Evolutionary conservation across 2,113 vertebrate species (phyloP), one percentile per base, ranked within the genome.

Genomic region (Tylochromis polylepis): DNA sequence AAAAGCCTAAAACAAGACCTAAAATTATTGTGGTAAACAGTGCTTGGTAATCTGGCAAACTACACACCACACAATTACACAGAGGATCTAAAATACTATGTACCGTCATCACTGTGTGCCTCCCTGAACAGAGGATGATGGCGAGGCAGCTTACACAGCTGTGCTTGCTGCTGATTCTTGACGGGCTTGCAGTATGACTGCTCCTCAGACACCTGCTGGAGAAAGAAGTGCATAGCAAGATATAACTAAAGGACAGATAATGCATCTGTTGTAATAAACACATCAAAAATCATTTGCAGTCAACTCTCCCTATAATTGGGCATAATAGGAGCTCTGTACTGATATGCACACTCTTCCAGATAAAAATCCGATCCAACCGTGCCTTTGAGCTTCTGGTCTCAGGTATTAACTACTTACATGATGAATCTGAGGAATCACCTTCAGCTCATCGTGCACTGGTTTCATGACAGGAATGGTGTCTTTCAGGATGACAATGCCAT

Each of bases 111-210:
- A 51, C 97, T 98, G 93, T 96, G 65, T n/a, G 94, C 95, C 56
- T 99, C 98, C 90, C 97, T 97, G 90, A 99, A 88, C 0, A 99
- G 97, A 0, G 99, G 98, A 91, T 99, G 98, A 81, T 98, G 97
- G 14, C 97, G 97, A 0, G 98, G 98, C 6, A 99, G 97, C 79
- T 97, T 98, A 88, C 96, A 95, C 60, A 99, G 93, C 0, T 96
- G 96, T 1, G 60, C 75, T 92, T 97, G 96, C 83, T 91, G 89
- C 9, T 97, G 97, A 41, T 97, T 97, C 79, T 97, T 97, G 78
- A 97, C 89, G n/a, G 97, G 97, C 91, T 97, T 97, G 91, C 97
- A 97, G 41, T 97, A 97, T 0, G 96, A 70, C 83, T 97, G 97
- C 34, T 97, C 97, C 87, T 96, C 97, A 3, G 96, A 96, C 93